phyloP scores from a whole-genome alignment of 2,113 vertebrate genomes.

The Colinus virginianus region DNA sequence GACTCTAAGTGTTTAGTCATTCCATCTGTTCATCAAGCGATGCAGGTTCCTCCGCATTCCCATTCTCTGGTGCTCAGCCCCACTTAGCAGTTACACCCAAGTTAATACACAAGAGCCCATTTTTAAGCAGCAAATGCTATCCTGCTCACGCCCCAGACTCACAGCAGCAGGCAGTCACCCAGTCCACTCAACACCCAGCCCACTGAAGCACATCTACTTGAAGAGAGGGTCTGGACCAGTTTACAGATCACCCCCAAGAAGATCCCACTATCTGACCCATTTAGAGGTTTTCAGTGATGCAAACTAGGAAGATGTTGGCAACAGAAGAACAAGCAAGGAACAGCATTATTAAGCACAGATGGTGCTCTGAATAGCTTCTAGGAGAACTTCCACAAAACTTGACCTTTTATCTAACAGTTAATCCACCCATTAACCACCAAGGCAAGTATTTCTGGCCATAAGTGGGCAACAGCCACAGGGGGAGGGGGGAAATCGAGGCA shows the following conservation, averaged over 20 bases:
- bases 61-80: not conserved
- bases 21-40: not conserved
- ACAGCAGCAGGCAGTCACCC: not conserved
- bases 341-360: not conserved
- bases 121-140: not conserved
- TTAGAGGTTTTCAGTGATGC: not conserved
- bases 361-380: not conserved
- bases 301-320: not conserved
- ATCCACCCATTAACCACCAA: not conserved
- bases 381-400: not conserved
- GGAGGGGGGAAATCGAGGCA: not conserved
- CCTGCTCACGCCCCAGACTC: fast-evolving
- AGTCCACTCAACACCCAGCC: not conserved
- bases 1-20: not conserved
- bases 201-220: not conserved
- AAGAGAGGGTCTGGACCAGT: not conserved
- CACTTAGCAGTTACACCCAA: not conserved
- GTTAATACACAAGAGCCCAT: not conserved
- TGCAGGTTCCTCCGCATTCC: not conserved
- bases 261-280: not conserved
- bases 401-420: not conserved
- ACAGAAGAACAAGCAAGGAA: not conserved
- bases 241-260: not conserved
- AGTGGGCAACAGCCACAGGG: not conserved
- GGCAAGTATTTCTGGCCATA: not conserved